Percentiles rank a stretch among this genome's conserved stretches.
These are phyloP conservation scores for Molothrus aeneus DNA, from an alignment of 2,797 vertebrate species.

Conservation along the genomic window DNA sequence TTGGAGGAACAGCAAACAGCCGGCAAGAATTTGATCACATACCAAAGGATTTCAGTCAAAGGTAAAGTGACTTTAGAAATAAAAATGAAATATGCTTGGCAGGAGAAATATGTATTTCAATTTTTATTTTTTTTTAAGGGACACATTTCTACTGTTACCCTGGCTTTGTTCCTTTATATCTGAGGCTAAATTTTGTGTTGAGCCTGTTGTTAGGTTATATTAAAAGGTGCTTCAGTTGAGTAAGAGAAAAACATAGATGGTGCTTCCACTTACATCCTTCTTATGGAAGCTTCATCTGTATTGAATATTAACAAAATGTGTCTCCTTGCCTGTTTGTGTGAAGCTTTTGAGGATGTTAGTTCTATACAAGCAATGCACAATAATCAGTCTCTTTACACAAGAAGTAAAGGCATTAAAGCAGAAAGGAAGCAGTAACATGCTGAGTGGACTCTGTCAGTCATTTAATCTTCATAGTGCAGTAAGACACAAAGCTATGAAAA, in stretches of 20 bases:
- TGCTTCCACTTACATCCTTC: neutral
- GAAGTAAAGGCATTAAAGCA: neutral
- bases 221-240: neutral
- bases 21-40: slow-evolving; percentile 86
- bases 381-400: neutral
- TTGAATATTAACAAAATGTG: neutral
- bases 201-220: neutral
- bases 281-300: neutral
- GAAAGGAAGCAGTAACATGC: neutral
- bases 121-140: neutral
- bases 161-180: neutral
- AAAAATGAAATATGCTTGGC: neutral
- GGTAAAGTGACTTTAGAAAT: slow-evolving; percentile 72
- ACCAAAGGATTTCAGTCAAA: slow-evolving; percentile 82
- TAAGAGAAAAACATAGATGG: neutral
- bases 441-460: neutral
- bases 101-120: neutral
- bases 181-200: neutral
- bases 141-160: neutral
- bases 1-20: slow-evolving; percentile 88
- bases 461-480: neutral
- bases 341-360: neutral
- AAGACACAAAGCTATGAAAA: neutral
- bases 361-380: neutral
- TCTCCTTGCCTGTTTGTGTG: neutral